Evolutionary conservation across 2,797 vertebrate genomes (phyloP).

Genomic region (Euthynnus affinis): DNA sequence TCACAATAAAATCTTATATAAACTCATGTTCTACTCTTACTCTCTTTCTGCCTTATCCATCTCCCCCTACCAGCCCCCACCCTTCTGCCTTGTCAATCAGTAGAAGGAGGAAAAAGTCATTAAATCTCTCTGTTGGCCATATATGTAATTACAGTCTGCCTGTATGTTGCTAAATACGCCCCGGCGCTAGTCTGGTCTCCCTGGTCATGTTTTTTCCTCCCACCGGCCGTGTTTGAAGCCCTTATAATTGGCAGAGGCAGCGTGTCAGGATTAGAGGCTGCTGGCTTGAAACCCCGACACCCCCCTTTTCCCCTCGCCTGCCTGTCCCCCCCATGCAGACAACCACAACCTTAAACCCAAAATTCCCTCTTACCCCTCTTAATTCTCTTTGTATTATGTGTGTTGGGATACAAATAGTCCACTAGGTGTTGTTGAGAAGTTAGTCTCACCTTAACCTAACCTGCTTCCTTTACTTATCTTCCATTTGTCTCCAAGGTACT

Average conservation of each 20-base stretch:
- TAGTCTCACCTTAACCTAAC: not conserved
- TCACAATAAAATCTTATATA: not conserved
- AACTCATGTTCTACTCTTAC: slow-evolving; percentile 4
- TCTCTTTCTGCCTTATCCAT: slow-evolving; percentile 31
- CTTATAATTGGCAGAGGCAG: slow-evolving; percentile 89
- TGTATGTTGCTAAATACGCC: slow-evolving; percentile 90
- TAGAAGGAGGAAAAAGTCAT: slow-evolving; percentile 85
- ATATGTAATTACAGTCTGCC: slow-evolving; percentile 91
- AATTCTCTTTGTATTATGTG: slow-evolving; percentile 2
- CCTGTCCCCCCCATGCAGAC: slow-evolving; percentile 28
- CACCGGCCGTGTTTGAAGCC: slow-evolving; percentile 86
- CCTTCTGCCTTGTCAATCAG: slow-evolving; percentile 88
- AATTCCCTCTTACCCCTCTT: slow-evolving; percentile 49
- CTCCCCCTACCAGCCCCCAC: slow-evolving; percentile 32
- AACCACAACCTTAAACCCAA: slow-evolving; percentile 61
- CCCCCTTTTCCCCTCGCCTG: slow-evolving; percentile 49
- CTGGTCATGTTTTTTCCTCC: slow-evolving; percentile 90
- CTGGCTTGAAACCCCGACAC: slow-evolving; percentile 84
- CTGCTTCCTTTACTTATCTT: not conserved
- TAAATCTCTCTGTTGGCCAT: slow-evolving; percentile 89
- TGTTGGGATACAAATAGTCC: slow-evolving; percentile 1
- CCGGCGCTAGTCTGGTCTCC: slow-evolving; percentile 84
- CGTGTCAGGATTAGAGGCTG: slow-evolving; percentile 89
- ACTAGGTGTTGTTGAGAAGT: not conserved
- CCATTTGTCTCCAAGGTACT: not conserved